Percentiles rank a stretch among this genome's conserved stretches.
Evolutionary conservation across 2,113 vertebrate genomes (phyloP).

Genomic region (Hyperopisus bebe): DNA sequence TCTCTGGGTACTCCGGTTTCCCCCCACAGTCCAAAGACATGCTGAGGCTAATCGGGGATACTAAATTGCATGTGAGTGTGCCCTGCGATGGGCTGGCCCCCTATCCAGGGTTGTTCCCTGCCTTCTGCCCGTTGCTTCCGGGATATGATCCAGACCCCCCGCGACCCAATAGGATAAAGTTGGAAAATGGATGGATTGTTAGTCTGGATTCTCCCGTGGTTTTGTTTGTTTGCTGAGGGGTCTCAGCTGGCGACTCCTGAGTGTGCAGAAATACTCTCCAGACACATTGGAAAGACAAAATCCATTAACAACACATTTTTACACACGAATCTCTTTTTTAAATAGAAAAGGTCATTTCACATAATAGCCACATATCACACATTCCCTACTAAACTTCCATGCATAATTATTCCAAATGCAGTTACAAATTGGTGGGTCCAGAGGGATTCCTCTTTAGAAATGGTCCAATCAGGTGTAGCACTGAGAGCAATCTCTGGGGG

Average conservation of each 20-base stretch:
- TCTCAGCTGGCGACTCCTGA: conserved; percentile 39
- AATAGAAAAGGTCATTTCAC: background rate
- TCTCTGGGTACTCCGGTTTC: too few species aligned
- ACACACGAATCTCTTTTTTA: background rate
- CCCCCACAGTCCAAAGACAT: too few species aligned
- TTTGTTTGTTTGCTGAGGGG: conserved; percentile 42
- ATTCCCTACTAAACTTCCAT: background rate
- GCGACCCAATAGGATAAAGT: too few species aligned
- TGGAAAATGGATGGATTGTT: too few species aligned
- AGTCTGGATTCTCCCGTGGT: background rate
- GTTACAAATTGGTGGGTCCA: background rate
- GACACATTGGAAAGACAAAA: background rate
- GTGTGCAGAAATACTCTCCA: background rate
- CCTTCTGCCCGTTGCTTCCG: too few species aligned
- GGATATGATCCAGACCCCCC: too few species aligned
- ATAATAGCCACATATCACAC: background rate
- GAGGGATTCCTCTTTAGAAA: background rate
- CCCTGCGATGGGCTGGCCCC: too few species aligned
- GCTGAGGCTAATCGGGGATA: too few species aligned
- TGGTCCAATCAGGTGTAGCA: background rate
- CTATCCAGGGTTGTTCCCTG: too few species aligned
- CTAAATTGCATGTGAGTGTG: too few species aligned
- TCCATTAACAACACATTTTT: background rate
- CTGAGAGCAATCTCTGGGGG: background rate
- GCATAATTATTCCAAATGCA: conserved; percentile 5